phyloP scores from a whole-genome alignment of 2,888 invertebrate genomes.

The Thyatira batis region DNA sequence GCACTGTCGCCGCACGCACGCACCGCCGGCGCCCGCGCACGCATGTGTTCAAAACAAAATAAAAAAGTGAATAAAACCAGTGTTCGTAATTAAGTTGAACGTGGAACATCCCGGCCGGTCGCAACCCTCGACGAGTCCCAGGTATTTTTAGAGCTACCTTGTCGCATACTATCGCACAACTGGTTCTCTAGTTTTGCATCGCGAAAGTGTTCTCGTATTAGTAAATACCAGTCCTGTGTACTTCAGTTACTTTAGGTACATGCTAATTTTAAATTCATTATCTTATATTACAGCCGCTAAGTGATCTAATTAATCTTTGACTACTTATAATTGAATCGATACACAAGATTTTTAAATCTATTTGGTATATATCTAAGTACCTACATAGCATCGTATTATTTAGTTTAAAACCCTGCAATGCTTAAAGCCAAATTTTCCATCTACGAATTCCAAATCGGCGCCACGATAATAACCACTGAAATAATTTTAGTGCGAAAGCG shows the following conservation, averaged over 20 bases:
- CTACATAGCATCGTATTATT: too few species aligned
- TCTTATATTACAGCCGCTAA: neutral
- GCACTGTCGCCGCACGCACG: constrained; percentile 44
- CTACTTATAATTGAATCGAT: too few species aligned
- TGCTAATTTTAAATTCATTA: neutral
- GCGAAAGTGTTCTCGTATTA: constrained; percentile 48
- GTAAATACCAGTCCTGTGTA: neutral
- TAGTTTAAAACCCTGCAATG: too few species aligned
- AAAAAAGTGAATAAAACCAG: constrained; percentile 35
- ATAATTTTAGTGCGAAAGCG: neutral
- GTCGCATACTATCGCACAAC: constrained; percentile 41
- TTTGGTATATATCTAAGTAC: too few species aligned
- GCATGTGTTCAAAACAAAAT: constrained; percentile 31
- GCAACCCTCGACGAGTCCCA: constrained; percentile 44
- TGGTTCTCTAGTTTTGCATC: constrained; percentile 55
- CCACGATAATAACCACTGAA: neutral
- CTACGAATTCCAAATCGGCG: neutral
- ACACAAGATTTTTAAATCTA: too few species aligned
- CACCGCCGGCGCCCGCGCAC: constrained; percentile 31
- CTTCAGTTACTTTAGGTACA: too few species aligned
- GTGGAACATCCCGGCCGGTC: constrained; percentile 41
- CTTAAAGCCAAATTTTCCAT: too few species aligned
- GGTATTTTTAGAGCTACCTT: constrained; percentile 64
- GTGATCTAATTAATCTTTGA: neutral
- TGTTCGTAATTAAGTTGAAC: constrained; percentile 46